These are phyloP conservation scores for Borostomias antarcticus DNA, from an alignment of 2,797 vertebrate genomes.

Conservation along the genomic window DNA sequence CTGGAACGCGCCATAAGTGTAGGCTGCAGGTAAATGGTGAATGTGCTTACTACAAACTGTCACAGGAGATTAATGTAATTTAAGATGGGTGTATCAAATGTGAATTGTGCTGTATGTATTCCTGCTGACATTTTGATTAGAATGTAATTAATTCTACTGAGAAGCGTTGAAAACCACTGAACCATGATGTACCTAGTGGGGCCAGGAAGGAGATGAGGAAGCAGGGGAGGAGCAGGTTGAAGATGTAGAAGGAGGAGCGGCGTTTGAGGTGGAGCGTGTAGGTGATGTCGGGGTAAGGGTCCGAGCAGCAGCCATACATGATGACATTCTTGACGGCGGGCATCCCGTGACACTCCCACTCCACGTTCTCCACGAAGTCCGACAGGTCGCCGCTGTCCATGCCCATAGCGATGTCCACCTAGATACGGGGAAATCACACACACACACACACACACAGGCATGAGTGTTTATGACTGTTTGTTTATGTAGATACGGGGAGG, in stretches of 20 bases:
- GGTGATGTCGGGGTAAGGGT: constrained; percentile 95
- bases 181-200: constrained; percentile 74
- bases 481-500: no score
- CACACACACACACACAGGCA: background rate
- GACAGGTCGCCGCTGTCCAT: constrained; percentile 91
- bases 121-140: no score
- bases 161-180: no score
- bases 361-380: constrained; percentile 95
- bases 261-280: constrained; percentile 94
- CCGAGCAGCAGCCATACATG: constrained; percentile 96
- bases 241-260: constrained; percentile 95
- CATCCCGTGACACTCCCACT: constrained; percentile 98
- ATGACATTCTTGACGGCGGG: constrained; percentile 91
- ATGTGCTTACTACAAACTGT: no score
- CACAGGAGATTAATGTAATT: no score
- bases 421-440: background rate
- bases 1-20: no score
- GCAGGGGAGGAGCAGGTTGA: constrained; percentile 93
- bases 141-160: no score
- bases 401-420: constrained; percentile 89
- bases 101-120: no score
- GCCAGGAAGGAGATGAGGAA: constrained; percentile 97
- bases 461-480: background rate
- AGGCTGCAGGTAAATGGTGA: no score
- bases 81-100: no score